A percentile compares a stretch with the other conserved stretches of the same genome.
Evolutionary conservation across 2,888 invertebrate genomes (phyloP).

Genomic region (Spilosoma lubricipeda): DNA sequence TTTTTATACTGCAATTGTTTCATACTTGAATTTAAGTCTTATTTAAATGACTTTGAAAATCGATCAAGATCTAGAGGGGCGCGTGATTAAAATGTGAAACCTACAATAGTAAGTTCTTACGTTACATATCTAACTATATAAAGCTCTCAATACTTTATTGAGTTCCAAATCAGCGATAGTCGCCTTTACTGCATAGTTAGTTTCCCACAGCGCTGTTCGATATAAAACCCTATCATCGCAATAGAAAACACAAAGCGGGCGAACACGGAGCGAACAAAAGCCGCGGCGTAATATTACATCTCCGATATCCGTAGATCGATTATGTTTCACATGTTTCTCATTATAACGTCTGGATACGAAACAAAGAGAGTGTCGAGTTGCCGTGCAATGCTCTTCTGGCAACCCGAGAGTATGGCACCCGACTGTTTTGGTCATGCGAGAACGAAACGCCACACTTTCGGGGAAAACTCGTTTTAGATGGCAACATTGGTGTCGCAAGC

Average conservation of each 20-base stretch:
- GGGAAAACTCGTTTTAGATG: slow-evolving; percentile 68
- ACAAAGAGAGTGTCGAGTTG: slow-evolving; percentile 79
- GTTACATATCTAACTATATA: slow-evolving; percentile 28
- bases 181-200: slow-evolving; percentile 30
- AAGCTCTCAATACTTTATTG: slow-evolving; percentile 23
- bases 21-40: too few species aligned
- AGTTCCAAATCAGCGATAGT: slow-evolving; percentile 24
- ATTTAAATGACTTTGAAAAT: background rate
- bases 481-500: slow-evolving; percentile 58
- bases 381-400: slow-evolving; percentile 74
- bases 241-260: slow-evolving; percentile 64
- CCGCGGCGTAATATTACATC: slow-evolving; percentile 73
- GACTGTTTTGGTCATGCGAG: slow-evolving; percentile 77
- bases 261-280: slow-evolving; percentile 60
- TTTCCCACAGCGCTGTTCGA: slow-evolving; percentile 58
- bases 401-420: slow-evolving; percentile 62
- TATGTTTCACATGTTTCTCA: slow-evolving; percentile 83
- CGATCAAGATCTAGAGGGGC: background rate
- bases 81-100: slow-evolving; percentile 1
- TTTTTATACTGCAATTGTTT: too few species aligned
- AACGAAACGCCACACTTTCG: slow-evolving; percentile 72
- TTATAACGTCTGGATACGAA: slow-evolving; percentile 82
- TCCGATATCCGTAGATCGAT: slow-evolving; percentile 80
- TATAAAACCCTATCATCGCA: slow-evolving; percentile 59
- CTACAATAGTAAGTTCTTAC: slow-evolving; percentile 36